Conservation (phyloP, 2,113 vertebrate genomes). For the Xiphorhynchus elegans region DNA sequence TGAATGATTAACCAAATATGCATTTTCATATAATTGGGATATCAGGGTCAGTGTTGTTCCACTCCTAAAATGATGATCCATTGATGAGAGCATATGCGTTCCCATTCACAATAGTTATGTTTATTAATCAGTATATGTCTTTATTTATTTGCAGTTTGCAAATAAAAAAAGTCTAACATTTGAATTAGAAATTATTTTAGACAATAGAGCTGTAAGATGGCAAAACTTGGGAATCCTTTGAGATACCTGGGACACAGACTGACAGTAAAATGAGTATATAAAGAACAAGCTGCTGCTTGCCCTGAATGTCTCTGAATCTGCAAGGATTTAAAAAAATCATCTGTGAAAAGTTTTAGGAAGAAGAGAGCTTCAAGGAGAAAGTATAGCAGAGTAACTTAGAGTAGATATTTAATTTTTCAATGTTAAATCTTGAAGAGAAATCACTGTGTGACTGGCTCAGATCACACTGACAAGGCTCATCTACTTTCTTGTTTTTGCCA, state of each 20-base stretch:
- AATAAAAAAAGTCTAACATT: not conserved
- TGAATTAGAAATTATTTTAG: not conserved
- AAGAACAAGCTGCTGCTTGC: accelerated
- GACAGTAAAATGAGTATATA: not conserved
- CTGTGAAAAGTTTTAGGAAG: not conserved
- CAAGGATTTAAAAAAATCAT: not conserved
- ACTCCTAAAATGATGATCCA: not conserved
- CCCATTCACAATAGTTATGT: not conserved
- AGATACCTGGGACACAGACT: not conserved
- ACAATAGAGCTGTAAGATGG: not conserved
- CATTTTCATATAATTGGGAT: not conserved
- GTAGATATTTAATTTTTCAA: not conserved
- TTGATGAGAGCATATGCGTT: not conserved
- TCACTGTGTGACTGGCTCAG: not conserved
- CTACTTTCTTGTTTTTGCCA: not conserved
- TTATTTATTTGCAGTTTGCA: not conserved
- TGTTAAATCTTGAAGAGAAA: not conserved
- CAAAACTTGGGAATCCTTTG: not conserved
- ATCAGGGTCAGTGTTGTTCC: not conserved
- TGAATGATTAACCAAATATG: not conserved
- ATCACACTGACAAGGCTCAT: not conserved
- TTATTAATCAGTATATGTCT: not conserved
- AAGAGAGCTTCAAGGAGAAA: not conserved
- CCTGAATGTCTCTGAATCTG: not conserved
- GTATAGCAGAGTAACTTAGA: not conserved